phyloP scores from a whole-genome alignment of 2,888 invertebrate genomes.

The Xestia rhomboidea region DNA sequence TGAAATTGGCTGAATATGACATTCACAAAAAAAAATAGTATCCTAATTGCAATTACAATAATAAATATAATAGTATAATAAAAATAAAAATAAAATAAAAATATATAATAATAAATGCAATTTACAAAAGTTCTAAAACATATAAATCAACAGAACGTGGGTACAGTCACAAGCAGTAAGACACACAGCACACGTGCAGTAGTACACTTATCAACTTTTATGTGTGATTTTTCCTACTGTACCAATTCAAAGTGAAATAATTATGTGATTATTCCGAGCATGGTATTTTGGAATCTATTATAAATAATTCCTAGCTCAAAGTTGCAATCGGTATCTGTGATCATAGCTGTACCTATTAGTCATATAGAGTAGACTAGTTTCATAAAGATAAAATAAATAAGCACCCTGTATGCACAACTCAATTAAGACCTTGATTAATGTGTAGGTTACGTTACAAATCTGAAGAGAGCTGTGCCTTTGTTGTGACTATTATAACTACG shows the following conservation, averaged over 20 bases:
- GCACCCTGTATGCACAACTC: slow-evolving; percentile 12
- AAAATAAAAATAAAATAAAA: too few species aligned
- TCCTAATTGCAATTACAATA: background rate
- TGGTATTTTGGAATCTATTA: too few species aligned
- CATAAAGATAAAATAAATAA: background rate
- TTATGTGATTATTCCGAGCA: background rate
- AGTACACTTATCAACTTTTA: background rate
- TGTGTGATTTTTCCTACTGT: background rate
- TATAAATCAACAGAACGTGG: background rate
- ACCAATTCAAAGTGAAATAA: background rate
- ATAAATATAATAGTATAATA: too few species aligned
- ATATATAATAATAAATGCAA: too few species aligned
- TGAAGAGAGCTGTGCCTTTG: background rate
- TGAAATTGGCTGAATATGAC: too few species aligned
- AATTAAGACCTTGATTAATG: slow-evolving; percentile 16
- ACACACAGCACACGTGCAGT: too few species aligned
- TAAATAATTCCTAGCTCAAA: too few species aligned
- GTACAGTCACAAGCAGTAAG: background rate
- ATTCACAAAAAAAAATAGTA: too few species aligned
- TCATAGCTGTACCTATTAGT: background rate
- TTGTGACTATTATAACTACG: background rate
- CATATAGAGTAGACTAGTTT: background rate
- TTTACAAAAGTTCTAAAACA: background rate
- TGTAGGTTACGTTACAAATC: background rate
- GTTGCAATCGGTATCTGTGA: too few species aligned